Evolutionary conservation across 2,113 vertebrate genomes (phyloP).

Genomic region (Syrrhaptes paradoxus): DNA sequence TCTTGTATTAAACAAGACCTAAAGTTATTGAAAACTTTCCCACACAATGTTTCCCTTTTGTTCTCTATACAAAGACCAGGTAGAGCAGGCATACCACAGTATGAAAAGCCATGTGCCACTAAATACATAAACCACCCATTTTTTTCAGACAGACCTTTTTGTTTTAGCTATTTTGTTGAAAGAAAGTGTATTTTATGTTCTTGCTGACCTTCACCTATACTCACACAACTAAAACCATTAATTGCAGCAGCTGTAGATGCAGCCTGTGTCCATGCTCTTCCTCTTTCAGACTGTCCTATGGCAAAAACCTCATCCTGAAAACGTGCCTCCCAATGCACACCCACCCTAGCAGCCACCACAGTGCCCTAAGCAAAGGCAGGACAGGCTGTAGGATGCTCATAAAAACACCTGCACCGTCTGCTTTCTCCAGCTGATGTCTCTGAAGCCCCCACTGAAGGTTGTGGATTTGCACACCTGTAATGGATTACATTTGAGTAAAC

Average conservation of each 20-base stretch:
- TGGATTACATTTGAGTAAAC: background rate
- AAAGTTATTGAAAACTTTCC: background rate
- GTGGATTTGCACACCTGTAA: background rate
- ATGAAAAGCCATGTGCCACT: background rate
- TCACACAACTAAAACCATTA: background rate
- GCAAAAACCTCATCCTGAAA: background rate
- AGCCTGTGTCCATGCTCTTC: background rate
- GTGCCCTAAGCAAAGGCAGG: background rate
- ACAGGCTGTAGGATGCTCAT: accelerated
- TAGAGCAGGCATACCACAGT: background rate
- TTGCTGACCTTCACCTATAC: background rate
- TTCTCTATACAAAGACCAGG: background rate
- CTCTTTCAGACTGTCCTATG: background rate
- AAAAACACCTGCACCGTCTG: background rate
- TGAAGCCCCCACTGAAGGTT: accelerated
- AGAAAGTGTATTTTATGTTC: background rate
- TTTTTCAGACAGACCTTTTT: background rate
- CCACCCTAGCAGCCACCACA: accelerated
- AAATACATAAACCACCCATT: background rate
- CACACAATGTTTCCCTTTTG: background rate
- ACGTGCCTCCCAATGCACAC: accelerated
- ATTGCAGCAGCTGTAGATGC: background rate
- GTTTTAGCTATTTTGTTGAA: background rate
- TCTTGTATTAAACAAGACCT: background rate
- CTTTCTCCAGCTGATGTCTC: background rate